Conservation (phyloP, 2,797 vertebrate species). For the Champsocephalus gunnari region DNA sequence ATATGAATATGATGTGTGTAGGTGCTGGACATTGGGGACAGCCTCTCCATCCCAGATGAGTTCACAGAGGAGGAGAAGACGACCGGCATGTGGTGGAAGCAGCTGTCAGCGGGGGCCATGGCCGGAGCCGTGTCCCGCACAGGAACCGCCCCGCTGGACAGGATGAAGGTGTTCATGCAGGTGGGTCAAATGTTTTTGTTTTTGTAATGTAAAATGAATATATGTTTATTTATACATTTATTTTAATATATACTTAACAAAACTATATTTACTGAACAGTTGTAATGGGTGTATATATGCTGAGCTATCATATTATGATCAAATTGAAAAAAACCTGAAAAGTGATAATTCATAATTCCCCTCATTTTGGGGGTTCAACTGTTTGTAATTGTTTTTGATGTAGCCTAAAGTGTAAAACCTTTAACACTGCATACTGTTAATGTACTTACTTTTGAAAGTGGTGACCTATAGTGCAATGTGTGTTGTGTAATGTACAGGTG, state of each 20-base stretch:
- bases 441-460: background rate
- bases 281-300: background rate
- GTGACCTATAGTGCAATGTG: no score
- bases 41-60: constrained; percentile 92
- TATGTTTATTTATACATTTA: background rate
- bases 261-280: background rate
- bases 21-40: constrained; percentile 96
- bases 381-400: background rate
- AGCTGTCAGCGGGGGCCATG: constrained; percentile 90
- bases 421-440: no score
- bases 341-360: no score
- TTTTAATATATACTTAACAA: background rate
- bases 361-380: background rate
- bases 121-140: constrained; percentile 94
- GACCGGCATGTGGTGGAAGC: constrained; percentile 93
- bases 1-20: constrained; percentile 48
- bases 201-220: background rate
- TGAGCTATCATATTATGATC: no score
- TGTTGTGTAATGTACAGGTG: constrained; percentile 82
- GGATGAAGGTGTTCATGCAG: constrained; percentile 98
- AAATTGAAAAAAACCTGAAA: background rate
- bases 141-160: constrained; percentile 93
- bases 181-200: constrained; percentile 66
- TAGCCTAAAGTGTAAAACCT: background rate
- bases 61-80: constrained; percentile 95